Base-by-base conservation (phyloP, 2,113 vertebrate genomes). In the Cryptomyrus ogoouensis region DNA sequence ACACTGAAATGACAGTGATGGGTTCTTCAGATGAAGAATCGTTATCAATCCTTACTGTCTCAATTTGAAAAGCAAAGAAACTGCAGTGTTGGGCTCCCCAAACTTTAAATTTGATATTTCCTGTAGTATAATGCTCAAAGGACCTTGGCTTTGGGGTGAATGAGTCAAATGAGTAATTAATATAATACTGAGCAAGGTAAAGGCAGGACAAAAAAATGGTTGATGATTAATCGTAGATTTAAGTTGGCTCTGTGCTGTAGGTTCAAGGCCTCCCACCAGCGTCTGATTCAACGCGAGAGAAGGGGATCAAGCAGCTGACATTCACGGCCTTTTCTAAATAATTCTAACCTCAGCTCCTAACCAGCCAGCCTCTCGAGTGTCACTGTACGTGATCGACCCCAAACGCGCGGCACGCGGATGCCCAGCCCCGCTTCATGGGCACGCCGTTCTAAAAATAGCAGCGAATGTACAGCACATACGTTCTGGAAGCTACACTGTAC, bases 321-420 rank as follows among this genome's bases (percentile, higher is more conserved):
- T 89, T 85, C 80, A 47, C 5, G 31, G 13, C 39, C 77, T 77
- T 89, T 44, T 56, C 35, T 58, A 35, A 44, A 77, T 84, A 84
- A 89, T 89, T 62, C 50, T 89, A 77, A 89, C 35, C 77, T 56
- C 74, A 46, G 13, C 35, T 89, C 19, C n/a, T 2, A 21, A 89
- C 21, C 31, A 50, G 77, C 42, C 27, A 80, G 15, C 15, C 74
- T 39, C 74, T 15, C 0, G 35, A 17, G 2, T 3, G 31, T 42
- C 35, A 39, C 74, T 80, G 13, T 19, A 19, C 0, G 31, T 3
- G 31, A 80, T 19, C 39, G 5, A 80, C 35, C 17, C 74, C 74
- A 80, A 42, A 42, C 31, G 17, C 1, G 2, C 31, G 1, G 4
- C 31, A 7, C 5, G 13, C 5, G n/a, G 42, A 83, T 31, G 19